Evolutionary conservation across 2,888 invertebrate genomes (phyloP).

Genomic region (Synanthedon formicaeformis): DNA sequence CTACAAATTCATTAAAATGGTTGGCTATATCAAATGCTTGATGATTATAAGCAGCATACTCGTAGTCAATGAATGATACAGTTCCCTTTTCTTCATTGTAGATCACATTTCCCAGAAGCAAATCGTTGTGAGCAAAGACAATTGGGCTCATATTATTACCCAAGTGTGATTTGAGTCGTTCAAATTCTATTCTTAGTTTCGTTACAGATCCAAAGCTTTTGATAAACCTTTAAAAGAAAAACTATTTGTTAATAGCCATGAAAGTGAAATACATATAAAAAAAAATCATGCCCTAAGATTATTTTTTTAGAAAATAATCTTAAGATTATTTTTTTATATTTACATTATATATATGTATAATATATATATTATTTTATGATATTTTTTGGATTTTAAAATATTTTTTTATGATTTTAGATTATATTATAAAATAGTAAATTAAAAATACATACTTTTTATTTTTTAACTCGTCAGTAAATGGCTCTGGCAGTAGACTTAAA

Average conservation of each 20-base stretch:
- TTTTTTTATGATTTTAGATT: no score
- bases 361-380: no score
- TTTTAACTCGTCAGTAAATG: conserved; percentile 74
- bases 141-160: conserved; percentile 77
- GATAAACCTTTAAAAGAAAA: conserved; percentile 72
- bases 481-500: conserved; percentile 78
- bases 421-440: no score
- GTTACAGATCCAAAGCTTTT: conserved; percentile 75
- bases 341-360: no score
- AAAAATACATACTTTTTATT: conserved; percentile 78
- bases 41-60: conserved; percentile 94
- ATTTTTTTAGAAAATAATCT: conserved; percentile 3
- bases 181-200: conserved; percentile 78
- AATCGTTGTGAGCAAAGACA: conserved; percentile 98
- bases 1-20: conserved; percentile 97
- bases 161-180: conserved; percentile 73
- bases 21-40: conserved; percentile 97
- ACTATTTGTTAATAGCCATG: neutral
- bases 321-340: no score
- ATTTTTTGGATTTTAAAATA: no score
- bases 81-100: conserved; percentile 76
- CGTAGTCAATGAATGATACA: conserved; percentile 96
- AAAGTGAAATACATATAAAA: neutral
- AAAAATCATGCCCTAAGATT: neutral
- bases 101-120: conserved; percentile 93